These are phyloP conservation scores for Chaenogobius annularis DNA, from an alignment of 2,113 vertebrate species.

Conservation along the genomic window DNA sequence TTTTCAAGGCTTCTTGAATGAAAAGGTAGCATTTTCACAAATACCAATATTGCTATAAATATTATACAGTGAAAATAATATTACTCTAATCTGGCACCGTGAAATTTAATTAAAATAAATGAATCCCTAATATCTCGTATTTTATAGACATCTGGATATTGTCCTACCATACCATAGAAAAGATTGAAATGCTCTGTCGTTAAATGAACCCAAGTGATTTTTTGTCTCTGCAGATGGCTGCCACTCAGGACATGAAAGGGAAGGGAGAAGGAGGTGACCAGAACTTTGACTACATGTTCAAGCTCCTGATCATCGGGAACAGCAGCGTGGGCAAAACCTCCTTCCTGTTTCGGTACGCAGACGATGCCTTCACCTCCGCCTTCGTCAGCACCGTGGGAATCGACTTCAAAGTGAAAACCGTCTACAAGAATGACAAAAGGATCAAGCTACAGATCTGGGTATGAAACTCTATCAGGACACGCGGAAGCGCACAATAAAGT, in stretches of 20 bases:
- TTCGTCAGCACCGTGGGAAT: slow-evolving; percentile 98
- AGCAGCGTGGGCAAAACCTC: slow-evolving; percentile 94
- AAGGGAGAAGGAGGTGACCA: slow-evolving; percentile 89
- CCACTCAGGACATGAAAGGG: slow-evolving; percentile 86
- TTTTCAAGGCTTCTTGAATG: no score
- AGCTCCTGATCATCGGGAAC: slow-evolving; percentile 91
- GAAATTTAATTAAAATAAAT: no score
- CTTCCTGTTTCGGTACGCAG: slow-evolving; percentile 96
- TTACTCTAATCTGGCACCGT: no score
- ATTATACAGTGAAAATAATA: no score
- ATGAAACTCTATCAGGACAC: slow-evolving; percentile 45
- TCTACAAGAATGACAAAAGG: slow-evolving; percentile 97
- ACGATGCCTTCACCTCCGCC: slow-evolving; percentile 95
- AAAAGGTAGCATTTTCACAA: no score
- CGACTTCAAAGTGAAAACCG: slow-evolving; percentile 98
- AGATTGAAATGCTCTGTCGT: no score
- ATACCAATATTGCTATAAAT: no score
- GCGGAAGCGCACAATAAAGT: background rate
- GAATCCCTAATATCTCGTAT: no score
- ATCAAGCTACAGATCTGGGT: slow-evolving; percentile 99
- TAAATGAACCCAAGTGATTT: slow-evolving; percentile 16
- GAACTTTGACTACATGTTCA: slow-evolving; percentile 97
- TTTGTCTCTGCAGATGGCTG: slow-evolving; percentile 82
- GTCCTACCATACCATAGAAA: no score
- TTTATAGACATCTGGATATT: no score